A percentile compares a stretch with the other conserved stretches of the same genome.
phyloP scores from a whole-genome alignment of 2,888 invertebrate genomes.

The Melipona beecheii region DNA sequence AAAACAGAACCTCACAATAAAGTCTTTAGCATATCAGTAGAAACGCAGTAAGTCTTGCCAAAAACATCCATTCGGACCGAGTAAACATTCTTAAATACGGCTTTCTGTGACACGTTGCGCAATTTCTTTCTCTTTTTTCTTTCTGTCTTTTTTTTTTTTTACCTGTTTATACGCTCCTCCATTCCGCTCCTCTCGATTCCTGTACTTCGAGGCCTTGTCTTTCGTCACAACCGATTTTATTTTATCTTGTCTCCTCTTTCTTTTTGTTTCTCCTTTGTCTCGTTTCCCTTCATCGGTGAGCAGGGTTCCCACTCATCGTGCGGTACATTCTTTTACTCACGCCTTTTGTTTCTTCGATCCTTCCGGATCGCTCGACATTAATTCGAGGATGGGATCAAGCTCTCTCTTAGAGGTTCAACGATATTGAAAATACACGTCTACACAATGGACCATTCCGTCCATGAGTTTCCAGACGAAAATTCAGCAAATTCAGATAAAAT shows the following conservation, averaged over 20 bases:
- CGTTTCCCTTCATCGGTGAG: constrained; percentile 48
- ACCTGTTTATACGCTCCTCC: background rate
- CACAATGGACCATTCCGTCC: no score
- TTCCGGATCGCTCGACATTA: constrained; percentile 36
- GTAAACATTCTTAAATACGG: constrained; percentile 32
- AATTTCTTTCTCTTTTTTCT: constrained; percentile 45
- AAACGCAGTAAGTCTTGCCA: constrained; percentile 77
- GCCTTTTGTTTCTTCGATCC: background rate
- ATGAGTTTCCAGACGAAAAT: no score
- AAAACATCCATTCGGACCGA: constrained; percentile 41
- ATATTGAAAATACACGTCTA: background rate
- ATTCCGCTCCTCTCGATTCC: background rate
- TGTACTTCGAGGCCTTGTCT: constrained; percentile 9
- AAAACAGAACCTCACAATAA: constrained; percentile 78
- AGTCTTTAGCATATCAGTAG: constrained; percentile 79
- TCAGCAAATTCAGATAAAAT: no score
- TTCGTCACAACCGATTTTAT: constrained; percentile 1
- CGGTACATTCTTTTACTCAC: constrained; percentile 29
- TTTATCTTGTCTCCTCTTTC: constrained; percentile 17
- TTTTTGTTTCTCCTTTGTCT: constrained; percentile 16
- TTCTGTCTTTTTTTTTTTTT: background rate
- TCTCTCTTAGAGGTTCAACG: background rate
- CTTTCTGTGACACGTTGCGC: constrained; percentile 65
- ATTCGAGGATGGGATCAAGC: constrained; percentile 51
- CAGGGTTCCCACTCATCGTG: constrained; percentile 82